A percentile compares a stretch with the other conserved stretches of the same genome.
Evolutionary conservation across 2,888 invertebrate genomes (phyloP).

Genomic region (Podabrus alpinus): DNA sequence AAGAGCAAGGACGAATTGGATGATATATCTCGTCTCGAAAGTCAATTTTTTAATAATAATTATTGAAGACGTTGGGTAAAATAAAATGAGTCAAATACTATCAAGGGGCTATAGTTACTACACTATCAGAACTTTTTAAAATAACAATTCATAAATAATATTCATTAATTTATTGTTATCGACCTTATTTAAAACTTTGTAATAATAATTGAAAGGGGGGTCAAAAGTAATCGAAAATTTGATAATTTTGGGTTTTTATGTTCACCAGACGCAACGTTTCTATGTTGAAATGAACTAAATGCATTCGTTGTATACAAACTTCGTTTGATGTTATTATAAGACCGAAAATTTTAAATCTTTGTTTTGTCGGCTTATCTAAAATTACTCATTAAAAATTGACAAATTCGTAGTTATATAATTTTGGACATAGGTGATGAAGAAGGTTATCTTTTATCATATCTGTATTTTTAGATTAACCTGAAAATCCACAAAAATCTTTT

Average conservation of each 20-base stretch:
- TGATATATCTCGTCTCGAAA: not conserved
- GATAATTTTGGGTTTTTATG: not conserved
- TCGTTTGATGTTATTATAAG: not conserved
- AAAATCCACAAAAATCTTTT: too few relatives aligned
- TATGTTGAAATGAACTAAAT: not conserved
- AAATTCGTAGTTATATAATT: too few relatives aligned
- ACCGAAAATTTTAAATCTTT: too few relatives aligned
- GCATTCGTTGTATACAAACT: not conserved
- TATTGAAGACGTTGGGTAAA: not conserved
- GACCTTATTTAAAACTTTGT: not conserved
- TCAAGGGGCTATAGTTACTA: not conserved
- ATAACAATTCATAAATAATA: not conserved
- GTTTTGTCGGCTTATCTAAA: too few relatives aligned
- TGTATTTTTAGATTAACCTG: too few relatives aligned
- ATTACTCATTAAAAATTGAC: too few relatives aligned
- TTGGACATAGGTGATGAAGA: too few relatives aligned
- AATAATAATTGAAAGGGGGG: not conserved
- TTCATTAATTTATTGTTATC: not conserved
- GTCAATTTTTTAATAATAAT: not conserved
- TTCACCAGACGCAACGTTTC: not conserved
- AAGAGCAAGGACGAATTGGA: not conserved
- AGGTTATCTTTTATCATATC: too few relatives aligned
- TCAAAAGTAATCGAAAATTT: not conserved
- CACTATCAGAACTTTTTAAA: not conserved
- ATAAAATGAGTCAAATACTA: not conserved